Evolutionary conservation across 2,888 invertebrate species (phyloP).

Genomic region (Chrysotoxum bicinctum): DNA sequence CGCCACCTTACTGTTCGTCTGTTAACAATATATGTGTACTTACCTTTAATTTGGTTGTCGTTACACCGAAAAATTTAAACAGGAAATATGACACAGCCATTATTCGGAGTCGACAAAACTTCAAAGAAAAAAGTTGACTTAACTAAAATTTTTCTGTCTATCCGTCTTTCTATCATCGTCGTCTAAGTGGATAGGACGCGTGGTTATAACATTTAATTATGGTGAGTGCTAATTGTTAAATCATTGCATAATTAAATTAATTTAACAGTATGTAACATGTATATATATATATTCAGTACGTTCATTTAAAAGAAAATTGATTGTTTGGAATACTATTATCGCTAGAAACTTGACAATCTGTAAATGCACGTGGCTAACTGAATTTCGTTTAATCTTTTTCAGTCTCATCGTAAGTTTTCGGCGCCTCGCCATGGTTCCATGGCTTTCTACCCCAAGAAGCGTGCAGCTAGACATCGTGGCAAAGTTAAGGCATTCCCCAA

Average conservation of each 20-base stretch:
- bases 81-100: conserved; percentile 30
- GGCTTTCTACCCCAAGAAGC: conserved; percentile 99
- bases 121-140: conserved; percentile 73
- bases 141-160: conserved; percentile 22
- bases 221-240: conserved; percentile 75
- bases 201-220: conserved; percentile 71
- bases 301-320: too few relatives aligned
- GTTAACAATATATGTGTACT: neutral
- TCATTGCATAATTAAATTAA: neutral
- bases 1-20: neutral
- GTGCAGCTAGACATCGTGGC: conserved; percentile 97
- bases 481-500: conserved; percentile 99
- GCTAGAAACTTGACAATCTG: too few relatives aligned
- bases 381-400: conserved; percentile 78
- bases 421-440: conserved; percentile 99
- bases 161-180: conserved; percentile 79
- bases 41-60: neutral
- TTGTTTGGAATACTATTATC: too few relatives aligned
- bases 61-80: neutral
- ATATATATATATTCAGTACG: too few relatives aligned
- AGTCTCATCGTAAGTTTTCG: conserved; percentile 99
- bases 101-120: conserved; percentile 2
- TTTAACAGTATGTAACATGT: too few relatives aligned
- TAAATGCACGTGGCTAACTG: conserved; percentile 12
- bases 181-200: conserved; percentile 77